phyloP scores from a whole-genome alignment of 2,797 vertebrate genomes.

The Pelodytes ibericus region DNA sequence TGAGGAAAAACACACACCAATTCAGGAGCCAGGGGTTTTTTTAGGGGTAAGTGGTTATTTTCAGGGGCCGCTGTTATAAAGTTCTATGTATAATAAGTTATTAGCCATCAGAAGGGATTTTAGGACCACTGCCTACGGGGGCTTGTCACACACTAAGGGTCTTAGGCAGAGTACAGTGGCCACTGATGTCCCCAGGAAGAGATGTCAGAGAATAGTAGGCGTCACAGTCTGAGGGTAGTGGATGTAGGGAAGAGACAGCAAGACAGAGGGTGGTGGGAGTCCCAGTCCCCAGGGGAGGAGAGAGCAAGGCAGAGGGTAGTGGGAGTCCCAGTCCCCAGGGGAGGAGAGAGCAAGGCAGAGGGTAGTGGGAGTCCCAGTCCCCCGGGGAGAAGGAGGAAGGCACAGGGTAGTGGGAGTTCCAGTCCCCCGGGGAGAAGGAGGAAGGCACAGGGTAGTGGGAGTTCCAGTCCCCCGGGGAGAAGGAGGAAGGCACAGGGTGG shows the following conservation, averaged over 20 bases:
- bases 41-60: too few species aligned
- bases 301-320: background rate
- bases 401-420: conserved; percentile 4
- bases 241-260: background rate
- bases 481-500: background rate
- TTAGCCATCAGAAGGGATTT: too few species aligned
- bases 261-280: background rate
- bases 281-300: too few species aligned
- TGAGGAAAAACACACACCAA: too few species aligned
- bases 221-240: background rate
- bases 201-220: background rate
- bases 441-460: conserved; percentile 4
- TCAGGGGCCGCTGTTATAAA: too few species aligned
- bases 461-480: conserved; percentile 48
- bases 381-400: too few species aligned
- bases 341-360: background rate
- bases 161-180: too few species aligned
- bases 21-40: too few species aligned
- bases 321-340: background rate
- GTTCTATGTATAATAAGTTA: too few species aligned
- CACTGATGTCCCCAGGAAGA: too few species aligned
- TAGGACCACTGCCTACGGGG: too few species aligned
- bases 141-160: too few species aligned
- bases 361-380: background rate
- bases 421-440: background rate